phyloP scores from a whole-genome alignment of 2,113 vertebrate species.

The Stigmatopora argus region DNA sequence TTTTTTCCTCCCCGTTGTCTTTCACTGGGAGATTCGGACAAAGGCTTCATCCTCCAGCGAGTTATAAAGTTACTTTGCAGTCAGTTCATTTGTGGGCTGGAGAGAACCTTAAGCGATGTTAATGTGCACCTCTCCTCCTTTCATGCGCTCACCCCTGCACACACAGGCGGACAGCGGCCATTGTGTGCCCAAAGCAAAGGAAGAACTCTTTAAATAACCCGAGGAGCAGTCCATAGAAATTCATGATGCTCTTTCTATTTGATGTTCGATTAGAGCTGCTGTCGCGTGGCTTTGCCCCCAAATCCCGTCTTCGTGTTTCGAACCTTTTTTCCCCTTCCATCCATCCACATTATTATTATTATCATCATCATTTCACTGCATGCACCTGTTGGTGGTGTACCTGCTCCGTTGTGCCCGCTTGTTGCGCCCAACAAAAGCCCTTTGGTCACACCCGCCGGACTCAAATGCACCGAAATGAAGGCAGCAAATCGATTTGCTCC shows the following conservation, averaged over 20 bases:
- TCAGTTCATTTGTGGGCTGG: slow-evolving; percentile 75
- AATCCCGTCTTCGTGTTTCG: slow-evolving; percentile 9
- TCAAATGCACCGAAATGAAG: slow-evolving; percentile 57
- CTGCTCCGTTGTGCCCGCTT: slow-evolving; percentile 37
- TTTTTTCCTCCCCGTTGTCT: slow-evolving; percentile 75
- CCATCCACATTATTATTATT: slow-evolving; percentile 26
- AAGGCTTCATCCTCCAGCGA: slow-evolving; percentile 75
- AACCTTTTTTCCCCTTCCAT: neutral
- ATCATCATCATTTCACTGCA: slow-evolving; percentile 26
- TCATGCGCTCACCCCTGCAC: slow-evolving; percentile 70
- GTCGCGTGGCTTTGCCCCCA: slow-evolving; percentile 64
- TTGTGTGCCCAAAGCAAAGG: slow-evolving; percentile 69
- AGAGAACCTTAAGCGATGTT: slow-evolving; percentile 78
- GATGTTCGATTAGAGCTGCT: slow-evolving; percentile 68
- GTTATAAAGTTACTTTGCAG: slow-evolving; percentile 82
- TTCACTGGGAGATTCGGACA: slow-evolving; percentile 61
- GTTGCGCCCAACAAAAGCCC: slow-evolving; percentile 34
- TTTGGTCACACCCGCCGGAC: slow-evolving; percentile 51
- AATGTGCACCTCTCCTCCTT: slow-evolving; percentile 73
- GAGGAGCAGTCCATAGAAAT: slow-evolving; percentile 74
- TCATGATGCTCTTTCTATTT: slow-evolving; percentile 68
- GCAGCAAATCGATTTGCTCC: slow-evolving; percentile 74
- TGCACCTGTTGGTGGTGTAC: slow-evolving; percentile 43
- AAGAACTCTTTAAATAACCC: slow-evolving; percentile 75
- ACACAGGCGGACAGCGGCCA: slow-evolving; percentile 65